phyloP scores from a whole-genome alignment of 1,140 invertebrate species.

The Lasioglossum albipes region DNA sequence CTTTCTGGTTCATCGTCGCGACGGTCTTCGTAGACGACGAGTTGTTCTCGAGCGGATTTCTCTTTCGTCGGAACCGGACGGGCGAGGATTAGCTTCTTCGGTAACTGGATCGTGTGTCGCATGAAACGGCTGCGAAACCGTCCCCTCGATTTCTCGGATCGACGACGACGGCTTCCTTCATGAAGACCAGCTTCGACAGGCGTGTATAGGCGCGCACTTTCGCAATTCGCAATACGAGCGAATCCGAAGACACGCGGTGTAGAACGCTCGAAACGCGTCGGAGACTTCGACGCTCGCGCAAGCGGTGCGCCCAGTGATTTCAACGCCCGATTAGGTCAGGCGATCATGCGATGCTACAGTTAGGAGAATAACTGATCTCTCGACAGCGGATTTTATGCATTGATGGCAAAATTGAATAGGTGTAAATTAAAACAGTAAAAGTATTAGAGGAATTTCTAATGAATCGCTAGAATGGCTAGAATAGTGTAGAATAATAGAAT shows the following conservation, averaged over 20 bases:
- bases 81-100: slow-evolving; percentile 66
- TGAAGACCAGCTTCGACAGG: neutral
- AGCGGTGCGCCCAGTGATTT: slow-evolving; percentile 60
- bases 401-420: no score
- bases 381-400: no score
- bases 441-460: no score
- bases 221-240: no score
- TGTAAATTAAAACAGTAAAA: no score
- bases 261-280: slow-evolving; percentile 33
- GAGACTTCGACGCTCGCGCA: slow-evolving; percentile 71
- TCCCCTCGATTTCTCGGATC: slow-evolving; percentile 28
- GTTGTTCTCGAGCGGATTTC: slow-evolving; percentile 69
- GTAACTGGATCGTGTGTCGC: slow-evolving; percentile 72
- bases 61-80: slow-evolving; percentile 71
- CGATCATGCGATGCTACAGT: neutral
- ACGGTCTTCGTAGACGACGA: slow-evolving; percentile 13
- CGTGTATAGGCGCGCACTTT: no score
- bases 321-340: slow-evolving; percentile 53
- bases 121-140: slow-evolving; percentile 58
- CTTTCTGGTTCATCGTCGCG: neutral
- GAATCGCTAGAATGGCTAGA: no score
- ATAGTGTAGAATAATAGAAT: no score
- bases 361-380: no score
- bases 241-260: neutral
- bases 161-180: neutral